These are phyloP conservation scores for Coreius guichenoti DNA, from an alignment of 2,797 vertebrate species.

Conservation along the genomic window DNA sequence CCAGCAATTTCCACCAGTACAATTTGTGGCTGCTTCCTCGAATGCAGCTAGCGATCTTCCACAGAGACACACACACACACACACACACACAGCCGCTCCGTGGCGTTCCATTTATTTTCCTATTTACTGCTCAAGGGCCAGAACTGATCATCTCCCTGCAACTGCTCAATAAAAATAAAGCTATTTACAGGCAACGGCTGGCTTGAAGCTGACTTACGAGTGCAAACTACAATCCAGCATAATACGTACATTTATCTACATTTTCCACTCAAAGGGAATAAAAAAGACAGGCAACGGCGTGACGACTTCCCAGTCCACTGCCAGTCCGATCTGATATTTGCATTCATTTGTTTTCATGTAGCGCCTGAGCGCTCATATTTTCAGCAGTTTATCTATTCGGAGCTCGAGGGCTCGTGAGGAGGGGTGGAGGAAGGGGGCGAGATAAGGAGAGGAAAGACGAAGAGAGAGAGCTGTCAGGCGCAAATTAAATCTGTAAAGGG, in stretches of 20 bases:
- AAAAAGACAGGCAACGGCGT: slow-evolving; percentile 34
- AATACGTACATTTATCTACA: slow-evolving; percentile 68
- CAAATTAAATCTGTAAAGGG: slow-evolving; percentile 74
- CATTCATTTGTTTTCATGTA: slow-evolving; percentile 65
- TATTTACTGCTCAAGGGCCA: slow-evolving; percentile 62
- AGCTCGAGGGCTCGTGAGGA: slow-evolving; percentile 62
- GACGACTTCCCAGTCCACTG: slow-evolving; percentile 53
- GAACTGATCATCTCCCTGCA: slow-evolving; percentile 60
- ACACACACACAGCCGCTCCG: slow-evolving; percentile 47
- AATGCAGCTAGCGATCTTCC: slow-evolving; percentile 49
- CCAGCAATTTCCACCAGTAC: slow-evolving; percentile 49
- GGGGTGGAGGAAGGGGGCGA: slow-evolving; percentile 38
- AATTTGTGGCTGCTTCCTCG: slow-evolving; percentile 56
- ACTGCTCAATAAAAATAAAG: slow-evolving; percentile 68
- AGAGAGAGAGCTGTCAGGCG: slow-evolving; percentile 64
- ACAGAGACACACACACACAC: slow-evolving; percentile 20
- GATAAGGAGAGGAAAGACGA: slow-evolving; percentile 48
- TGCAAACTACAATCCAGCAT: slow-evolving; percentile 61
- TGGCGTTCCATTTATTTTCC: slow-evolving; percentile 58
- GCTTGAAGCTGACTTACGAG: slow-evolving; percentile 63
- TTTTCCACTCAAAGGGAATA: slow-evolving; percentile 53
- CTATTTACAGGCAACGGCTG: slow-evolving; percentile 64
- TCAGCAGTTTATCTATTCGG: slow-evolving; percentile 66
- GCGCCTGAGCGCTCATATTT: slow-evolving; percentile 54
- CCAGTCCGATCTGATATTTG: slow-evolving; percentile 61